Percentiles rank a stretch among this genome's conserved stretches.
phyloP scores from a whole-genome alignment of 2,113 vertebrate genomes.

The Syngnathus scovelli region DNA sequence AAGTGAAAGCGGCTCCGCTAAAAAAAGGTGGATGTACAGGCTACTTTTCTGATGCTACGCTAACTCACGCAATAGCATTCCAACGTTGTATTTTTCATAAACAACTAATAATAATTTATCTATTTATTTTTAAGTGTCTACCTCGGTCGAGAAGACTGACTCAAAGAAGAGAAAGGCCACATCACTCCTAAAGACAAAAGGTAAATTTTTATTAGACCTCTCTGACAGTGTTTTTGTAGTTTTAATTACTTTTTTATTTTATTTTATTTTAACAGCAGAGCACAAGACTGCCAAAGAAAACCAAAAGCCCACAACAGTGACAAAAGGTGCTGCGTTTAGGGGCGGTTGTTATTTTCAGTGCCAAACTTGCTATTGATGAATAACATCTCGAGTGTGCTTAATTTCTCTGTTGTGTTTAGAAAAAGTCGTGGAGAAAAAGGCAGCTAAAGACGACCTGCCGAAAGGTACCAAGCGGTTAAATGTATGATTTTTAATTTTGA shows the following conservation, averaged over 20 bases:
- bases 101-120: background rate
- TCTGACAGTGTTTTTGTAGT: background rate
- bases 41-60: too few species aligned
- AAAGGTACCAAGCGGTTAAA: constrained; percentile 27
- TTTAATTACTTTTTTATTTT: background rate
- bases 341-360: too few species aligned
- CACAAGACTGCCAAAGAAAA: constrained; percentile 38
- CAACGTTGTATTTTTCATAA: background rate
- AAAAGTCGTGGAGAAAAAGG: constrained; percentile 33
- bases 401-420: constrained; percentile 10
- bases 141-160: constrained; percentile 23
- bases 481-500: background rate
- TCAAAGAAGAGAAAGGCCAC: constrained; percentile 29
- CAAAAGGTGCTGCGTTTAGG: constrained; percentile 37
- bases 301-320: constrained; percentile 34
- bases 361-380: background rate
- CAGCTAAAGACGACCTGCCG: constrained; percentile 20
- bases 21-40: constrained; percentile 41
- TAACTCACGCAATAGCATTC: background rate
- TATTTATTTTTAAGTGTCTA: constrained; percentile 18
- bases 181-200: constrained; percentile 42
- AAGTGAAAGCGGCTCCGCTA: constrained; percentile 38
- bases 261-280: constrained; percentile 31
- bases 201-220: constrained; percentile 12
- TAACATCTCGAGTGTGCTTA: background rate